Evolutionary conservation across 1,140 invertebrate species (phyloP).

Genomic region (Brachionus manjavacas): DNA sequence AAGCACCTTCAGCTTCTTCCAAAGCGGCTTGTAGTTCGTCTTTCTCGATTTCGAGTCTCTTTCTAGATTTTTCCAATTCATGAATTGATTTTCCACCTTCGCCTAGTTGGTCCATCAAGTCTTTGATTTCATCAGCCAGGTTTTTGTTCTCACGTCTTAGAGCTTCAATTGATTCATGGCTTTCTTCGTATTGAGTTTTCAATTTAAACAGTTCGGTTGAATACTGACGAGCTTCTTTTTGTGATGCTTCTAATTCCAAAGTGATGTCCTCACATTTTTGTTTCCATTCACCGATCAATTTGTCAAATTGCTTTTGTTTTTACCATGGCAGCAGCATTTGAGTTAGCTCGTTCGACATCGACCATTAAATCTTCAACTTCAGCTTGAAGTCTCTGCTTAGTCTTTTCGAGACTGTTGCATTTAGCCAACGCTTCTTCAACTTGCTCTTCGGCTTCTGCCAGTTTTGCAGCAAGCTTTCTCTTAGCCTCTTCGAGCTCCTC

Average conservation of each 20-base stretch:
- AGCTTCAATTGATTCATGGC: constrained; percentile 87
- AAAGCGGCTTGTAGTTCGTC: too few relatives aligned
- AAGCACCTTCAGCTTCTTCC: too few relatives aligned
- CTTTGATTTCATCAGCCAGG: constrained; percentile 70
- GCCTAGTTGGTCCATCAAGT: constrained; percentile 93
- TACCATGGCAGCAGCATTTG: constrained; percentile 83
- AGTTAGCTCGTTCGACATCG: constrained; percentile 78
- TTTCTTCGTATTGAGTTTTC: constrained; percentile 95
- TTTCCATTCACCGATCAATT: constrained; percentile 99
- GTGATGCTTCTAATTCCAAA: too few relatives aligned
- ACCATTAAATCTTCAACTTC: constrained; percentile 96
- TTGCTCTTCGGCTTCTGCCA: constrained; percentile 91
- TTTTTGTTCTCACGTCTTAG: constrained; percentile 99
- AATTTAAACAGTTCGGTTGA: constrained; percentile 87
- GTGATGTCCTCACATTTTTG: too few relatives aligned
- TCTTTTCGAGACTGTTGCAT: constrained; percentile 91
- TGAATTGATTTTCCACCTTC: constrained; percentile 85
- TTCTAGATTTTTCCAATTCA: constrained; percentile 70
- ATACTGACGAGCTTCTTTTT: constrained; percentile 97
- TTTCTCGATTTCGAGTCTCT: too few relatives aligned
- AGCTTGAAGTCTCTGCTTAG: constrained; percentile 86
- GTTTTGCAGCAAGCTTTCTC: constrained; percentile 93
- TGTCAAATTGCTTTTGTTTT: constrained; percentile 94
- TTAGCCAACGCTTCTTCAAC: constrained; percentile 82
- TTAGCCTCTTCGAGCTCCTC: constrained; percentile 98